These are phyloP conservation scores for Ciconia maguari DNA, from an alignment of 2,113 vertebrate species.

Conservation along the genomic window DNA sequence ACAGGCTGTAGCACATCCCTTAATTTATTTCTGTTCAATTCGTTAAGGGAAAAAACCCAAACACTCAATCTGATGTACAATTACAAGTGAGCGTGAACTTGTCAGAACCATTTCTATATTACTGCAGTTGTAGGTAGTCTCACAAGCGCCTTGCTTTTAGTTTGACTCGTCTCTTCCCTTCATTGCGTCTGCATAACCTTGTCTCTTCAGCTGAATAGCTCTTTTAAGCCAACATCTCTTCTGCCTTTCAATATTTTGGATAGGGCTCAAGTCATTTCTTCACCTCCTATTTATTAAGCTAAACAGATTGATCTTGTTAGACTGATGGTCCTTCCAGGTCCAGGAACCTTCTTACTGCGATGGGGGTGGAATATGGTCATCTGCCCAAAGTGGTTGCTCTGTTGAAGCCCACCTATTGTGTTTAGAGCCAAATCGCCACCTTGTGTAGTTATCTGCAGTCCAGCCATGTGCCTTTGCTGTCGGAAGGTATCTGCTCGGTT, in stretches of 20 bases:
- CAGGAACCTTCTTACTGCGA: background rate
- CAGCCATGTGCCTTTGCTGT: background rate
- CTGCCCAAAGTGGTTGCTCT: background rate
- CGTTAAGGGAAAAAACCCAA: constrained; percentile 43
- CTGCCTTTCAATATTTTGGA: constrained; percentile 31
- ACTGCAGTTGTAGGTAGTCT: background rate
- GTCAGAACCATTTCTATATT: background rate
- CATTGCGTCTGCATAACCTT: background rate
- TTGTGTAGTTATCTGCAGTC: background rate
- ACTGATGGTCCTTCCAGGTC: background rate
- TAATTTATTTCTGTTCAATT: constrained; percentile 57
- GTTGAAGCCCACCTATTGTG: background rate
- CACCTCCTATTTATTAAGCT: constrained; percentile 45
- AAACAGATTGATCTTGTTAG: background rate
- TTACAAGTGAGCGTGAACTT: constrained; percentile 7
- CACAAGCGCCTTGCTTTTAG: background rate
- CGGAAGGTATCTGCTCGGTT: background rate
- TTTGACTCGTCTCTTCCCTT: background rate
- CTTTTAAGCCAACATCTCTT: background rate
- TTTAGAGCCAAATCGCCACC: background rate
- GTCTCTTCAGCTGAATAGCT: background rate
- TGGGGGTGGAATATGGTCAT: background rate
- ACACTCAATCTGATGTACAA: constrained; percentile 19
- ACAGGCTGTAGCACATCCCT: constrained; percentile 39
- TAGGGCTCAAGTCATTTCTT: constrained; percentile 29